Percentiles rank a stretch among this genome's conserved stretches.
These are phyloP conservation scores for Brachyhypopomus occidentalis DNA, from an alignment of 2,113 vertebrate species.

Conservation along the genomic window DNA sequence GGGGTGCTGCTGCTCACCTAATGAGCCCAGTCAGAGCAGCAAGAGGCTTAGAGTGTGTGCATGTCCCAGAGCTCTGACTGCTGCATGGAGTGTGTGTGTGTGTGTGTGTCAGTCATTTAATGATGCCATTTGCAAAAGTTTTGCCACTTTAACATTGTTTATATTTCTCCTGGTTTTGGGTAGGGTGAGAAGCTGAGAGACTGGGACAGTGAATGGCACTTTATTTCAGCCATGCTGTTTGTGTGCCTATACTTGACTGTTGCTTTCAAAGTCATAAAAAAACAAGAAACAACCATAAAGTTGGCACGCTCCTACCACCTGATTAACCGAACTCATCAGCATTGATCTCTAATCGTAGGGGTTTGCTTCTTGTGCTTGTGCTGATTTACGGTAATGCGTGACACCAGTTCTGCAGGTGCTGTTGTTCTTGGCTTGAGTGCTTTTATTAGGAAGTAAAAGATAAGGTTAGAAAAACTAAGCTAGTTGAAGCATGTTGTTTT, in stretches of 20 bases:
- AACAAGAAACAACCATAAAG: no score
- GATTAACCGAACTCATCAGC: no score
- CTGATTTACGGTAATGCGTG: not conserved
- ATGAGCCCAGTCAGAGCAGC: constrained; percentile 38
- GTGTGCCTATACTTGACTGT: not conserved
- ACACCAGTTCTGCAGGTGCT: constrained; percentile 5
- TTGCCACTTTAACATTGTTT: not conserved
- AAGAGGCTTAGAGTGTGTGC: not conserved
- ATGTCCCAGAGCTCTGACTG: not conserved
- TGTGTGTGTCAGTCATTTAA: not conserved
- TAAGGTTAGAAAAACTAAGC: not conserved
- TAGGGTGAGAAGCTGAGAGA: not conserved
- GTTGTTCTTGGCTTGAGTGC: constrained; percentile 19
- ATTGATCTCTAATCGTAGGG: no score
- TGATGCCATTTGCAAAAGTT: not conserved
- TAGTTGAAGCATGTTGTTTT: constrained; percentile 7
- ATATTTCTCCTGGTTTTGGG: not conserved
- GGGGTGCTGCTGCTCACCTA: constrained; percentile 56
- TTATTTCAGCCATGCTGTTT: not conserved
- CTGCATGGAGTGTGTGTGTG: not conserved
- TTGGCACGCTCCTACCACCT: no score
- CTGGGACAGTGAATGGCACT: not conserved
- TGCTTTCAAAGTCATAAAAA: no score
- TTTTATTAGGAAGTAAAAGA: not conserved
- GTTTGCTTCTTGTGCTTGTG: not conserved